These are phyloP conservation scores for Sebastes miniatus DNA, from an alignment of 2,797 vertebrate species.

Conservation along the genomic window DNA sequence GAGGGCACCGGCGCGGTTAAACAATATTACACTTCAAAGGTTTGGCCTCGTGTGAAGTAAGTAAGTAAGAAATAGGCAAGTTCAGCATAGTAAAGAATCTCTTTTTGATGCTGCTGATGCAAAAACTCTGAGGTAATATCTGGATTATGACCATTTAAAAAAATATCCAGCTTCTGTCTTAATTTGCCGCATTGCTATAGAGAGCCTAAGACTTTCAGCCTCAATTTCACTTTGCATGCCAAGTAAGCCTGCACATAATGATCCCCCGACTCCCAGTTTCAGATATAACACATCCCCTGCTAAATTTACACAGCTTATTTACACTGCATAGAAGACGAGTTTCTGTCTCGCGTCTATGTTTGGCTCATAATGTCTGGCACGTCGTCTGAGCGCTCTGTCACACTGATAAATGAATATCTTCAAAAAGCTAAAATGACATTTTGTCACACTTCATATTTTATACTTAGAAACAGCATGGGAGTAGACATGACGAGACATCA, in stretches of 20 bases:
- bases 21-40: background rate
- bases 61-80: too few relatives aligned
- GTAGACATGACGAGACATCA: constrained; percentile 19
- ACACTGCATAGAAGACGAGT: constrained; percentile 74
- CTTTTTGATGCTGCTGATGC: background rate
- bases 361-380: constrained; percentile 68
- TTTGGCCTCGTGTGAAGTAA: background rate
- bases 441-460: constrained; percentile 34
- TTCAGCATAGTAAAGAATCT: background rate
- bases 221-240: background rate
- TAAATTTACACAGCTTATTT: constrained; percentile 79
- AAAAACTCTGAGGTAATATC: background rate
- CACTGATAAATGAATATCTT: constrained; percentile 26
- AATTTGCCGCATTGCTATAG: background rate
- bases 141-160: background rate
- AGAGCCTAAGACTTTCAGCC: constrained; percentile 7
- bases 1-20: too few relatives aligned
- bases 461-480: constrained; percentile 25
- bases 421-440: constrained; percentile 31
- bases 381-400: constrained; percentile 32
- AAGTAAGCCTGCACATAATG: constrained; percentile 6
- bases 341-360: constrained; percentile 77
- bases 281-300: constrained; percentile 72
- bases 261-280: constrained; percentile 27
- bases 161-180: background rate